Evolutionary conservation across 2,113 vertebrate species (phyloP).

Genomic region (Edolisoma coerulescens): DNA sequence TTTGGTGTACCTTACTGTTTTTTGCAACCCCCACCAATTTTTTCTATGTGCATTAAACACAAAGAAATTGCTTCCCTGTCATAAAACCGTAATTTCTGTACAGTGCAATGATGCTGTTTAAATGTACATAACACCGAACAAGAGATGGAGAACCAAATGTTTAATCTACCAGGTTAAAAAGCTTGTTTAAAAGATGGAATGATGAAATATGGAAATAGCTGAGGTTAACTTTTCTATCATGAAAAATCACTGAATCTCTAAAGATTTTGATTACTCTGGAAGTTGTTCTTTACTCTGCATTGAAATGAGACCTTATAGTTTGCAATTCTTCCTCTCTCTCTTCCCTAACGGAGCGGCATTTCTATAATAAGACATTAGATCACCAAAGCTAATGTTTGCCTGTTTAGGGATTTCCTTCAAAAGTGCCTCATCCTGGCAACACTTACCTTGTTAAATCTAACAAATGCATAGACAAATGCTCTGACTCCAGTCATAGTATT

Average conservation of each 20-base stretch:
- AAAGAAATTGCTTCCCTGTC: neutral
- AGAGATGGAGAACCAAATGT: neutral
- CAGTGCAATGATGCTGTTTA: neutral
- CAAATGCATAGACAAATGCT: neutral
- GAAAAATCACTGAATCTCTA: neutral
- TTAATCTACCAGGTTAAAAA: neutral
- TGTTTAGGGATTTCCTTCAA: neutral
- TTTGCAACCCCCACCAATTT: accelerated
- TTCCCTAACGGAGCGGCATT: neutral
- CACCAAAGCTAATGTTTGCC: neutral
- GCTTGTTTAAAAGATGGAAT: neutral
- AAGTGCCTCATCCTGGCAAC: neutral
- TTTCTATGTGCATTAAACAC: neutral
- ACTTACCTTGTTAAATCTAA: neutral
- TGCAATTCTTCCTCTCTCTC: neutral
- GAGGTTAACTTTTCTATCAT: neutral
- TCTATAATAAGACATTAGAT: neutral
- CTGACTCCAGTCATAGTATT: neutral
- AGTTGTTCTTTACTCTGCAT: neutral
- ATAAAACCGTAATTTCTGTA: neutral
- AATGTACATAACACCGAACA: neutral
- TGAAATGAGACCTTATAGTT: neutral
- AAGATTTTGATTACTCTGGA: neutral
- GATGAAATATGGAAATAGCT: neutral
- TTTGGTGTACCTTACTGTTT: neutral